These are phyloP conservation scores for Okapia johnstoni DNA, from an alignment of 2,113 vertebrate genomes.

Conservation along the genomic window DNA sequence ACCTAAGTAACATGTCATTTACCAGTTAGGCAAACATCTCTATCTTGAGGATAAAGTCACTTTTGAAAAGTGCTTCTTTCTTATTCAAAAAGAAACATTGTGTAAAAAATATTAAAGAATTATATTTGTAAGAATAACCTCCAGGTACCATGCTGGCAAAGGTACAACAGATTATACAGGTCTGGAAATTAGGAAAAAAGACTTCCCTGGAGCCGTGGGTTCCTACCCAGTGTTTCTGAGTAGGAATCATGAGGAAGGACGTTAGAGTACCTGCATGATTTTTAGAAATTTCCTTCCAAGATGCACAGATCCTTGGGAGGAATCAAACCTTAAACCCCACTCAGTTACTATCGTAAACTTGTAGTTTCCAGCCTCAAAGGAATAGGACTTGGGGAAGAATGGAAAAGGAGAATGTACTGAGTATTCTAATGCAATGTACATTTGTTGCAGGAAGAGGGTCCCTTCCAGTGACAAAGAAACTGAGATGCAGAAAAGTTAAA, in stretches of 20 bases:
- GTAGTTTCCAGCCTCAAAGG: not conserved
- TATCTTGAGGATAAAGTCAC: not conserved
- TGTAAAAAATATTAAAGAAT: conserved; percentile 40
- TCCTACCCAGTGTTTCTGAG: not conserved
- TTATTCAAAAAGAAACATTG: conserved; percentile 30
- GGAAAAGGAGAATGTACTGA: not conserved
- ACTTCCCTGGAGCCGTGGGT: not conserved
- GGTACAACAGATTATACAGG: not conserved
- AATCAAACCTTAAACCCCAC: not conserved
- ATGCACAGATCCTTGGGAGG: not conserved
- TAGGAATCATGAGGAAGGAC: not conserved
- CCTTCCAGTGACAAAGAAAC: not conserved
- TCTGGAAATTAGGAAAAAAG: not conserved
- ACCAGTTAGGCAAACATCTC: not conserved
- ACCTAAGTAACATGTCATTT: not conserved
- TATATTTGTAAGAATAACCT: conserved; percentile 10
- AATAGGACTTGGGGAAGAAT: not conserved
- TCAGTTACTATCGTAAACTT: not conserved
- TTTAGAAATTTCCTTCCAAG: conserved; percentile 26
- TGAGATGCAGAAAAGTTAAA: not conserved
- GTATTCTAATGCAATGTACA: not conserved
- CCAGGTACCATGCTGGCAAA: not conserved
- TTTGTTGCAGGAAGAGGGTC: not conserved
- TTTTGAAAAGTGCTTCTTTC: conserved; percentile 39
- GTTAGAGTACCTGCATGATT: not conserved